Percentiles rank a stretch among this genome's conserved stretches.
Conservation (phyloP, 1,140 invertebrate genomes). For the Drosophila mayri region DNA sequence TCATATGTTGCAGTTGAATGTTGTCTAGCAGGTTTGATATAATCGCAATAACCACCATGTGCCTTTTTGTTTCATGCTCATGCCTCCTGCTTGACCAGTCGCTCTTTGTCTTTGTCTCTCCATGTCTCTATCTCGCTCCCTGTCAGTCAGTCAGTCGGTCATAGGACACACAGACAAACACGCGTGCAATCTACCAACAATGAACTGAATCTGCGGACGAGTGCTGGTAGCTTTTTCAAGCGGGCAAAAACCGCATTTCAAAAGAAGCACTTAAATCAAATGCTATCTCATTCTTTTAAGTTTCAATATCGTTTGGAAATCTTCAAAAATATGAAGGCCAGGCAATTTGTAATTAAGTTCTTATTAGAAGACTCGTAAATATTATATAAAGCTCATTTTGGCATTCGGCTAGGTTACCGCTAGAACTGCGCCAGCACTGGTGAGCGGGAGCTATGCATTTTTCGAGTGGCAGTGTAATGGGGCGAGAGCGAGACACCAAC, state of each 20-base stretch:
- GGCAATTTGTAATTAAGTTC: background rate
- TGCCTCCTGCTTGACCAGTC: conserved; percentile 52
- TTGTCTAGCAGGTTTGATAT: conserved; percentile 43
- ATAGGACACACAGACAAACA: conserved; percentile 29
- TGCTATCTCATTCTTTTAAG: too few relatives aligned
- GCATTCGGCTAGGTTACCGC: background rate
- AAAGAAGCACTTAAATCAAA: background rate
- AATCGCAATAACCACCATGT: conserved; percentile 52
- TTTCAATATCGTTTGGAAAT: background rate
- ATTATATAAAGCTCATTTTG: too few relatives aligned
- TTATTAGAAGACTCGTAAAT: background rate
- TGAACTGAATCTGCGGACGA: conserved; percentile 4
- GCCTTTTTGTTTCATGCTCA: conserved; percentile 24
- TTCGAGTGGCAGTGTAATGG: conserved; percentile 11
- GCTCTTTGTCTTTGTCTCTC: background rate
- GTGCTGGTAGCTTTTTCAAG: conserved; percentile 5
- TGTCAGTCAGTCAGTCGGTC: conserved; percentile 45
- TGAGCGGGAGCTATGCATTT: conserved; percentile 15
- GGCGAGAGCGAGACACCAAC: conserved; percentile 34
- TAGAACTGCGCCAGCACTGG: conserved; percentile 1
- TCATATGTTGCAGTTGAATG: conserved; percentile 39
- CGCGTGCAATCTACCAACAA: background rate
- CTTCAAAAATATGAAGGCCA: background rate
- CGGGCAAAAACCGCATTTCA: background rate
- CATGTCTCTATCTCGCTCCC: conserved; percentile 1